Percentiles rank a stretch among this genome's conserved stretches.
These are phyloP conservation scores for Sebastes steindachneri DNA, from an alignment of 2,797 vertebrate genomes.

Conservation along the genomic window DNA sequence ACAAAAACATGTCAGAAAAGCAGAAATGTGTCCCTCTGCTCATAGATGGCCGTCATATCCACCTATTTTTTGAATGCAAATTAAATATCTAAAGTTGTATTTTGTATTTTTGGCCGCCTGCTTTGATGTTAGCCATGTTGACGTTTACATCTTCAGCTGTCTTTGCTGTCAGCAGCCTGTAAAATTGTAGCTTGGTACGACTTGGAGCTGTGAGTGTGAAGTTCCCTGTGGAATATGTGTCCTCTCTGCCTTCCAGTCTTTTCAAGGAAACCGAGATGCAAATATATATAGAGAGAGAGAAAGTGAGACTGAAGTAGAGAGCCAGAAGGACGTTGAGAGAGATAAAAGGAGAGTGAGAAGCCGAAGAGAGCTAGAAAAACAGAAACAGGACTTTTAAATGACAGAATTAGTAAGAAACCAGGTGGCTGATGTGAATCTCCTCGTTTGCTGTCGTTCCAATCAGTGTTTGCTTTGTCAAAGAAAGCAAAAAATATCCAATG, in stretches of 20 bases:
- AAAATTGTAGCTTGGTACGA: neutral
- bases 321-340: no score
- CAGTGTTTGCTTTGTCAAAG: neutral
- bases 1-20: neutral
- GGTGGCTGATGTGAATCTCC: neutral
- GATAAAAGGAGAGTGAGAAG: neutral
- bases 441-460: neutral
- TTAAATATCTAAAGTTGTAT: neutral
- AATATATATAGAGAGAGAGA: neutral
- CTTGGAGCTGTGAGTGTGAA: neutral
- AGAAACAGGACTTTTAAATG: neutral
- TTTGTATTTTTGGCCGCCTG: neutral
- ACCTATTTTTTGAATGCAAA: neutral
- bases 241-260: neutral
- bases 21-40: neutral
- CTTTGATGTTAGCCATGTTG: neutral
- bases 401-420: neutral
- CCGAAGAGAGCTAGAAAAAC: neutral
- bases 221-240: constrained; percentile 12
- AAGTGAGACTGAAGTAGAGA: neutral
- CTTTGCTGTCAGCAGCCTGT: neutral
- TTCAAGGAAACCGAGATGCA: neutral
- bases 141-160: neutral
- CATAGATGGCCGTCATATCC: neutral
- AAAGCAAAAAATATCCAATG: neutral